Evolutionary conservation across 2,797 vertebrate species (phyloP).

Genomic region (Acipenser ruthenus): DNA sequence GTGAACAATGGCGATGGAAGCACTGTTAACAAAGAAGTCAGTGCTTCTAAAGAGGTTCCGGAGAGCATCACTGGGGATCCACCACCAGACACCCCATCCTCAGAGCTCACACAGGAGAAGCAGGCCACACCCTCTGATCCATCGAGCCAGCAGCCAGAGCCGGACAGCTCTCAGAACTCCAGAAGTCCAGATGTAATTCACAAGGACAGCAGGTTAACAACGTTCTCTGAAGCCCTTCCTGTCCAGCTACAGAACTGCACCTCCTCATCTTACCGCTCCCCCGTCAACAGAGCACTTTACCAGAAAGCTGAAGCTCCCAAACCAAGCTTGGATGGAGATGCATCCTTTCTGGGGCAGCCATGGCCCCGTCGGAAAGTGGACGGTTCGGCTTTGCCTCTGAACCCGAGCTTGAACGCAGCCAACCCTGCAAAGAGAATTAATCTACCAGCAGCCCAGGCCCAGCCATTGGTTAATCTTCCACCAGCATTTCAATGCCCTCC

Average conservation of each 20-base stretch:
- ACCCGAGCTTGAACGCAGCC: conserved; percentile 44
- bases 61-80: conserved; percentile 73
- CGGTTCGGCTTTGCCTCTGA: conserved; percentile 45
- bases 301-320: conserved; percentile 52
- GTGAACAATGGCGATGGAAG: conserved; percentile 73
- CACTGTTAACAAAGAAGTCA: conserved; percentile 65
- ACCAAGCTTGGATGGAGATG: conserved; percentile 43
- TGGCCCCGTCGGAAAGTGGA: conserved; percentile 51
- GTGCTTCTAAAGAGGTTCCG: conserved; percentile 57
- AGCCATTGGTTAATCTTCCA: conserved; percentile 77
- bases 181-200: conserved; percentile 51
- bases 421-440: conserved; percentile 72
- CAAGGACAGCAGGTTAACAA: conserved; percentile 54
- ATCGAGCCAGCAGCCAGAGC: conserved; percentile 65
- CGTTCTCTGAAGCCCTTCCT: conserved; percentile 44
- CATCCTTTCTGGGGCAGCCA: conserved; percentile 43
- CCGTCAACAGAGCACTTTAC: conserved; percentile 38
- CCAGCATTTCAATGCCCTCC: conserved; percentile 81
- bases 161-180: conserved; percentile 55
- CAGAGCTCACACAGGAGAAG: conserved; percentile 61
- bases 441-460: conserved; percentile 50
- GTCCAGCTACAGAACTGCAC: conserved; percentile 48
- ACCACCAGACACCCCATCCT: conserved; percentile 59
- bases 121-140: conserved; percentile 33
- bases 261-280: conserved; percentile 17